Evolutionary conservation across 2,113 vertebrate species (phyloP).

Genomic region (Aphyosemion australe): DNA sequence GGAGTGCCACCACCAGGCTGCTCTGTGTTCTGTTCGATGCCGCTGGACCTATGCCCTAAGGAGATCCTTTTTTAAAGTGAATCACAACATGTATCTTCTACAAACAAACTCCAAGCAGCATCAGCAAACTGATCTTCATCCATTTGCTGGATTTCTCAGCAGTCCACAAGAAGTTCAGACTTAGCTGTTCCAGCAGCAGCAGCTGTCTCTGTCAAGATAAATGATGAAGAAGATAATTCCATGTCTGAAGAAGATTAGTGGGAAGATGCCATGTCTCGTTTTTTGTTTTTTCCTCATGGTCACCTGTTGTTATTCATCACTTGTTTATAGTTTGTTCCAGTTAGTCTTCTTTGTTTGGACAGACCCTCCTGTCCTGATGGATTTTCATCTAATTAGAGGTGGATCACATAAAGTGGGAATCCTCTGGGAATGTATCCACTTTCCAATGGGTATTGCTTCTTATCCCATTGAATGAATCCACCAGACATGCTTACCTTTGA

Average conservation of each 20-base stretch:
- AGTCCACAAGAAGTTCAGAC: slow-evolving; percentile 69
- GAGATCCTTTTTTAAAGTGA: slow-evolving; percentile 52
- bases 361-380: slow-evolving; percentile 52
- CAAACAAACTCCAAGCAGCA: slow-evolving; percentile 69
- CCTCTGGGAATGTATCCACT: slow-evolving; percentile 51
- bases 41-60: slow-evolving; percentile 66
- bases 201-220: slow-evolving; percentile 62
- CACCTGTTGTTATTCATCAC: slow-evolving; percentile 64
- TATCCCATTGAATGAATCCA: slow-evolving; percentile 64
- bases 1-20: slow-evolving; percentile 83
- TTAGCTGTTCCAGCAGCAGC: slow-evolving; percentile 61
- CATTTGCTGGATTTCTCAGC: slow-evolving; percentile 62
- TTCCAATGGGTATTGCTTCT: slow-evolving; percentile 52
- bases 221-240: slow-evolving; percentile 71
- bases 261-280: slow-evolving; percentile 78
- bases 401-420: slow-evolving; percentile 64
- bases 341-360: slow-evolving; percentile 68
- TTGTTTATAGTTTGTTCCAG: slow-evolving; percentile 61
- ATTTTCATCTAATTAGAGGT: slow-evolving; percentile 58
- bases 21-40: slow-evolving; percentile 77
- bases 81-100: slow-evolving; percentile 61
- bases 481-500: slow-evolving; percentile 56
- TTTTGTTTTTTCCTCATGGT: slow-evolving; percentile 51
- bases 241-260: slow-evolving; percentile 77
- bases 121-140: slow-evolving; percentile 69